Base-by-base conservation (phyloP, 2,888 invertebrate species). In the Teleogryllus oceanicus region DNA sequence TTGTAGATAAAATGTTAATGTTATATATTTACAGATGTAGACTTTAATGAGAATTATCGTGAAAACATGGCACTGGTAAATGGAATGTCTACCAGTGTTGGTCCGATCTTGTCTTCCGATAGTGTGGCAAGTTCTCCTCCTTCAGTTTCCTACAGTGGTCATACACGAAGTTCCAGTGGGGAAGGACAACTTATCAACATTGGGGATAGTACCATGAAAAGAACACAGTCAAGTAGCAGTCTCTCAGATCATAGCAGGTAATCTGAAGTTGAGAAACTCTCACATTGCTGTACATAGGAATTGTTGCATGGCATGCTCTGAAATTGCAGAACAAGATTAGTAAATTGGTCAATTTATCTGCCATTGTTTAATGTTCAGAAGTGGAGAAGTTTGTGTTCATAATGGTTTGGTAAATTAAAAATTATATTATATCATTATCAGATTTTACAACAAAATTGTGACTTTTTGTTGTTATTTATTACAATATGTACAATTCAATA, bases 171-270 rank as follows among this genome's bases (percentile, higher is more conserved):
- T 85, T 90, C 89, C 85, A 91, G 91, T 85, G 90, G 90, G 85
- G 91, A 91, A 86, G 89, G 90, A 83, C 89, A 89, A 84, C 87
- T 89, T 82, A 90, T 87, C 76, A 85, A 89, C 76, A 84, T 89
- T 20, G 80, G 78, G 3, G 82, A 82, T 80, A 89, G 89, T 49
- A 87, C 87, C 82, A 85, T 86, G 78, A 90, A 90, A 83, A 88
- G 92, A 83, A 91, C 92, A 79, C 90, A 92, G 84, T 92, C 92
- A 0, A 92, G 91, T 84, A 92, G 92, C 84, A 92, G 92, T 82
- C 87, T 92, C 8, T 92, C 91, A 20, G 92, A 92, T 78, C 83
- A 84, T 74, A 84, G 84, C 82, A 85, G 84, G 84, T 85, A 81
- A 78, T 74, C 5, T 8, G 78, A 37, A 5, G 37, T 37, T 37